Percentiles rank a stretch among this genome's conserved stretches.
Conservation (phyloP, 2,113 vertebrate genomes). For the Dunckerocampus dactyliophorus region DNA sequence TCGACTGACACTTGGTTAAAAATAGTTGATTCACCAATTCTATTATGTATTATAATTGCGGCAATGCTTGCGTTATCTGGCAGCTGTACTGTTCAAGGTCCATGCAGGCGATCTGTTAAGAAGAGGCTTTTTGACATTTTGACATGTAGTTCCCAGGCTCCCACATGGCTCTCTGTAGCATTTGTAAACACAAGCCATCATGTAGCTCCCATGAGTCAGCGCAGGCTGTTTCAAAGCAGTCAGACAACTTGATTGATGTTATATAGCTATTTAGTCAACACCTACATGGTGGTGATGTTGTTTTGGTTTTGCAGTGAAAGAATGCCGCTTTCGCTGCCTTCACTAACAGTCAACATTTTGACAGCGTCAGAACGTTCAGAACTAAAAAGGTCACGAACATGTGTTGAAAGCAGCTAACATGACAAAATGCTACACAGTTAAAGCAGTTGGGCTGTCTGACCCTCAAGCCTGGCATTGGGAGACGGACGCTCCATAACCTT, state of each 20-base stretch:
- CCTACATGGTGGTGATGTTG: too few species aligned
- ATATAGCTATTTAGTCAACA: not conserved
- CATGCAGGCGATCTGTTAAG: too few species aligned
- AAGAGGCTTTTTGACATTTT: slow-evolving; percentile 7
- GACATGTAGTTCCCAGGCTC: slow-evolving; percentile 13
- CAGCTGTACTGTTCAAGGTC: too few species aligned
- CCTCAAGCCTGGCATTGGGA: slow-evolving; percentile 33
- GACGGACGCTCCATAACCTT: slow-evolving; percentile 52
- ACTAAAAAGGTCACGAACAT: not conserved
- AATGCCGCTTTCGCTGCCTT: too few species aligned
- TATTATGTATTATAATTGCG: too few species aligned
- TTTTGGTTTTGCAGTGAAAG: too few species aligned
- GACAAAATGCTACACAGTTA: not conserved
- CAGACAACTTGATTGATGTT: not conserved
- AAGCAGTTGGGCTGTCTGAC: not conserved
- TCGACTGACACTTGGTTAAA: too few species aligned
- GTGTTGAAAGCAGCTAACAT: not conserved
- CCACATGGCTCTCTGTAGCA: slow-evolving; percentile 38
- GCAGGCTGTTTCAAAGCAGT: not conserved
- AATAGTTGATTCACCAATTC: too few species aligned
- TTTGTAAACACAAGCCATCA: slow-evolving; percentile 54
- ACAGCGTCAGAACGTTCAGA: not conserved
- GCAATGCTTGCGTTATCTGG: too few species aligned
- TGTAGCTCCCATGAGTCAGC: not conserved
- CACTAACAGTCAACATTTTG: not conserved